Base-by-base conservation (phyloP, 2,113 vertebrate species). In the Stictonetta naevosa region DNA sequence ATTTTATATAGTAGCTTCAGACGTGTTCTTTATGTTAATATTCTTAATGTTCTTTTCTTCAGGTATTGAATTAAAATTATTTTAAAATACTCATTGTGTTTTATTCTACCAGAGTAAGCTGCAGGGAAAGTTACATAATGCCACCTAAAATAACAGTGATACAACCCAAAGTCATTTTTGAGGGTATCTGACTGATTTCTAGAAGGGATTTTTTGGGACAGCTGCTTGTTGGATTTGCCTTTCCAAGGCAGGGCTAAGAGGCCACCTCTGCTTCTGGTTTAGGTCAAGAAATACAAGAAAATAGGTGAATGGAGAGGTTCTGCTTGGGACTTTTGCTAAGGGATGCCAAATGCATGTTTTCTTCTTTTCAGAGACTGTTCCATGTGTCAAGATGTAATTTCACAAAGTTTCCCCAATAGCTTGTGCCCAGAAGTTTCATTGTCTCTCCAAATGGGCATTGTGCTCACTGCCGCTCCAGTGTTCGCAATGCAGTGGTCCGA, bases 1-100 rank as follows among this genome's bases (percentile, higher is more conserved):
- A 69, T 33, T 91, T 96, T 93, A 15, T 79, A 17, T 40, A 67
- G 53, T 46, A 76, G 62, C 31, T 91, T 88, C 55, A 23, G 66
- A 53, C 38, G 16, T 46, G 36, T 88, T 62, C 52, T 48, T 83
- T 86, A 55, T 58, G 31, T 90, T 95, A 62, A 62, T 93, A 75
- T 89, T 84, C 28, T 67, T 91, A 38, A 80, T 81, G 40, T 46
- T 79, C 6, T 86, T 88, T 90, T 85, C 33, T 84, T 95, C 73
- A 23, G 92, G 13, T 80, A 55, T n/a, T 59, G 75, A 83, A 83
- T 89, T 71, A 48, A 63, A 95, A 83, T 80, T 55, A 90, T 91
- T 91, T 83, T 90, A n/a, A 82, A 92, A 48, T 77, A 31, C 44
- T 75, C 10, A 9, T 76, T 77, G 19, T 76, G 40, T 92, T 92